Conservation (phyloP, 2,888 invertebrate species). For the Phytoseiulus persimilis region DNA sequence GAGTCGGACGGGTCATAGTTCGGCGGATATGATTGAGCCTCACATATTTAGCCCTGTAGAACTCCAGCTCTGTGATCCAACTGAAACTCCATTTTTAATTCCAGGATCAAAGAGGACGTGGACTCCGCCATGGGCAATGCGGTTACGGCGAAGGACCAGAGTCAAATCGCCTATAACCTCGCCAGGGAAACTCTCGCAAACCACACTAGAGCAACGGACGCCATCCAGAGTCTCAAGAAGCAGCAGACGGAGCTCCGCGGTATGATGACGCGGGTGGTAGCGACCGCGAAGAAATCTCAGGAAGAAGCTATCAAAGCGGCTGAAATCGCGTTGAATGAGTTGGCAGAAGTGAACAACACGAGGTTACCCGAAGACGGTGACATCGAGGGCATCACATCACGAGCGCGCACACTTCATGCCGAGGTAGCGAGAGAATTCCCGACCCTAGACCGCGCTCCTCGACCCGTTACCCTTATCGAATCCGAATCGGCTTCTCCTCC, state of each 20-base stretch:
- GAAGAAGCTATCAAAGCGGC: constrained; percentile 68
- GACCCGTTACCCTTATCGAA: too few species aligned
- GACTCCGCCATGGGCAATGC: constrained; percentile 11
- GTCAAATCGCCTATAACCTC: constrained; percentile 10
- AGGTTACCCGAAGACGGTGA: constrained; percentile 59
- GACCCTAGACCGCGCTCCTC: too few species aligned
- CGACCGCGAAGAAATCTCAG: constrained; percentile 65
- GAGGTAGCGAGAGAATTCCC: neutral
- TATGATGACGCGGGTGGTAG: constrained; percentile 62
- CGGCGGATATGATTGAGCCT: neutral
- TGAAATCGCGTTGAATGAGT: constrained; percentile 68
- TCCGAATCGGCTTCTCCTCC: too few species aligned
- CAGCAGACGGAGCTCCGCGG: constrained; percentile 48
- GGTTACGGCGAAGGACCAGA: neutral
- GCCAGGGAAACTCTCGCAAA: constrained; percentile 12
- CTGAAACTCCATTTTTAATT: neutral
- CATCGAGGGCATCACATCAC: constrained; percentile 15
- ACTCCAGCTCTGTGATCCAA: too few species aligned
- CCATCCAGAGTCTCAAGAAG: constrained; percentile 21
- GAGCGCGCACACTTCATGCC: neutral
- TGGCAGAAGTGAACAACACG: constrained; percentile 69
- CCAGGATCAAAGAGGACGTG: constrained; percentile 33
- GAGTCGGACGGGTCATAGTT: too few species aligned
- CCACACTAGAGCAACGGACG: constrained; percentile 17
- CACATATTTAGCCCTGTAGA: neutral